Evolutionary conservation across 2,113 vertebrate species (phyloP).

Genomic region (Penelope pileata): DNA sequence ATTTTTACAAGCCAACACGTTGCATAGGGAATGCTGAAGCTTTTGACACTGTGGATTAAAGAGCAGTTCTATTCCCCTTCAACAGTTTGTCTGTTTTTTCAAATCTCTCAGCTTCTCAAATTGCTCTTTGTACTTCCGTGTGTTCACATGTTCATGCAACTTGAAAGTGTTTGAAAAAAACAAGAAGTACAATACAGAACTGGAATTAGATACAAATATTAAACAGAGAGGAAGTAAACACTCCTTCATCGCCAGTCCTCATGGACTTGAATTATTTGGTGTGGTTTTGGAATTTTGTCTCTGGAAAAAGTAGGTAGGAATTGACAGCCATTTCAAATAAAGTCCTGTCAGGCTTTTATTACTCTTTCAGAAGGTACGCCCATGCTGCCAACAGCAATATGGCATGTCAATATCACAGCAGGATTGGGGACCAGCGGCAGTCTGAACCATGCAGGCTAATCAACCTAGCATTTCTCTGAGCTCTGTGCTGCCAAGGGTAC

Average conservation of each 20-base stretch:
- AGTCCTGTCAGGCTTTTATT: background rate
- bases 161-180: background rate
- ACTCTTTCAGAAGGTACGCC: background rate
- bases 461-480: background rate
- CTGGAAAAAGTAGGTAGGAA: background rate
- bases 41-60: background rate
- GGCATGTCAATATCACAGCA: background rate
- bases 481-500: background rate
- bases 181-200: background rate
- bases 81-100: background rate
- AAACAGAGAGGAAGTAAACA: background rate
- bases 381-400: accelerated
- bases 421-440: background rate
- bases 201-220: background rate
- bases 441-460: background rate
- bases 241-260: background rate
- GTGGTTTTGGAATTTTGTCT: background rate
- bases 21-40: background rate
- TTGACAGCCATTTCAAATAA: background rate
- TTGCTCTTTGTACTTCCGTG: background rate
- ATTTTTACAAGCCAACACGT: background rate
- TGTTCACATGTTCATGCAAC: background rate
- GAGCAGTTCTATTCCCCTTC: background rate
- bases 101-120: background rate
- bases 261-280: background rate